Evolutionary conservation across 2,888 invertebrate species (phyloP).

Genomic region (Spatulosminthurus flaviceps): DNA sequence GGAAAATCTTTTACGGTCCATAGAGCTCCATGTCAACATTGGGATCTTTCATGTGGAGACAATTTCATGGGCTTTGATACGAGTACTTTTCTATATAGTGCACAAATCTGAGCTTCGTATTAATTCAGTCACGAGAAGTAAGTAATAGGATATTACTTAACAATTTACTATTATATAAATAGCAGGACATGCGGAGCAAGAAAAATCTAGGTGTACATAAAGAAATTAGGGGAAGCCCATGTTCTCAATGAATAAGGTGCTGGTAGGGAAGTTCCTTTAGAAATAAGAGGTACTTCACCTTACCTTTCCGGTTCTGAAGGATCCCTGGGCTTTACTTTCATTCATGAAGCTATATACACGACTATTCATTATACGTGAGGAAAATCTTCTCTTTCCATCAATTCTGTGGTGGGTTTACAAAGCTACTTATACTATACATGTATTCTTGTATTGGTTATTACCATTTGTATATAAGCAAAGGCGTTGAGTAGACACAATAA

Average conservation of each 20-base stretch:
- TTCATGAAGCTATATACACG: conserved; percentile 5
- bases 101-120: too few relatives aligned
- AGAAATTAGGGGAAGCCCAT: conserved; percentile 23
- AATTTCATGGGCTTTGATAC: too few relatives aligned
- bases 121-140: background rate
- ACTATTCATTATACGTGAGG: too few relatives aligned
- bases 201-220: background rate
- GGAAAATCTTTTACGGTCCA: conserved; percentile 3
- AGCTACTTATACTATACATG: background rate
- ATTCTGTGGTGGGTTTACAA: background rate
- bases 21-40: background rate
- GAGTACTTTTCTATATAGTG: too few relatives aligned
- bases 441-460: too few relatives aligned
- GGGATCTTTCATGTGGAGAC: background rate
- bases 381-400: background rate
- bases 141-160: conserved; percentile 3
- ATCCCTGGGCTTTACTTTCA: conserved; percentile 3
- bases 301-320: conserved; percentile 29
- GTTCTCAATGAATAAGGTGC: conserved; percentile 33
- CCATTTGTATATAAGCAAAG: background rate
- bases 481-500: conserved; percentile 14
- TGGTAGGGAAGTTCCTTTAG: conserved; percentile 29
- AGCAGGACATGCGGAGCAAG: background rate
- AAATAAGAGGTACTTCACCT: conserved; percentile 34
- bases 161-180: background rate